Evolutionary conservation across 2,888 invertebrate genomes (phyloP).

Genomic region (Dorcus hopei): DNA sequence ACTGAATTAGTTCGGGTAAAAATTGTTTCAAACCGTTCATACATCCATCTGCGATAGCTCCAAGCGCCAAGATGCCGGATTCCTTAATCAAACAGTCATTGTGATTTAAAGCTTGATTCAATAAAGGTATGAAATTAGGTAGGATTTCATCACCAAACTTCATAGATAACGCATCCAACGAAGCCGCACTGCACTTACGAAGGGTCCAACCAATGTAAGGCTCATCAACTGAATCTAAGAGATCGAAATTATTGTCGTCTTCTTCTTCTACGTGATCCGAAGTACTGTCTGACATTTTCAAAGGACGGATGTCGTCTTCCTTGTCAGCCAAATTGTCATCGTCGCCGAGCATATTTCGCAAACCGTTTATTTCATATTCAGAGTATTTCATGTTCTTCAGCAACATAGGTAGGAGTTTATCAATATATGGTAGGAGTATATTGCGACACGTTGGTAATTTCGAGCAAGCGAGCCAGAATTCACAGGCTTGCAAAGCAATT

Average conservation of each 20-base stretch:
- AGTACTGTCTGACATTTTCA: conserved; percentile 71
- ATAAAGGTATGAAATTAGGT: conserved; percentile 87
- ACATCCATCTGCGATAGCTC: conserved; percentile 53
- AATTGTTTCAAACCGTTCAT: conserved; percentile 67
- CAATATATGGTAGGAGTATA: conserved; percentile 80
- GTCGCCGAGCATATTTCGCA: conserved; percentile 92
- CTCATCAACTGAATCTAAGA: conserved; percentile 53
- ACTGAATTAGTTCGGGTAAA: conserved; percentile 66
- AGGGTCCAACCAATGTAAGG: conserved; percentile 78
- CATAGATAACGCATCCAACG: conserved; percentile 92
- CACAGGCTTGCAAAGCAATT: conserved; percentile 96
- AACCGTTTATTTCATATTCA: conserved; percentile 88
- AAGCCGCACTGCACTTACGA: conserved; percentile 97
- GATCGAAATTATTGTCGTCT: conserved; percentile 64
- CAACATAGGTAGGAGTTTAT: conserved; percentile 83
- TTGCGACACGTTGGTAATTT: conserved; percentile 92
- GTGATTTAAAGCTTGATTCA: conserved; percentile 93
- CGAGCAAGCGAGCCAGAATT: conserved; percentile 96
- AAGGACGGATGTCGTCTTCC: conserved; percentile 96
- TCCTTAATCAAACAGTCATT: conserved; percentile 95
- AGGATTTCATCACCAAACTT: conserved; percentile 93
- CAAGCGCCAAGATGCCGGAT: conserved; percentile 89
- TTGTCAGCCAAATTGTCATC: conserved; percentile 95
- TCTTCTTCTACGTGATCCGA: conserved; percentile 57
- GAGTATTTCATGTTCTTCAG: conserved; percentile 98